phyloP scores from a whole-genome alignment of 2,113 vertebrate species.

The Dipodomys stephensi region DNA sequence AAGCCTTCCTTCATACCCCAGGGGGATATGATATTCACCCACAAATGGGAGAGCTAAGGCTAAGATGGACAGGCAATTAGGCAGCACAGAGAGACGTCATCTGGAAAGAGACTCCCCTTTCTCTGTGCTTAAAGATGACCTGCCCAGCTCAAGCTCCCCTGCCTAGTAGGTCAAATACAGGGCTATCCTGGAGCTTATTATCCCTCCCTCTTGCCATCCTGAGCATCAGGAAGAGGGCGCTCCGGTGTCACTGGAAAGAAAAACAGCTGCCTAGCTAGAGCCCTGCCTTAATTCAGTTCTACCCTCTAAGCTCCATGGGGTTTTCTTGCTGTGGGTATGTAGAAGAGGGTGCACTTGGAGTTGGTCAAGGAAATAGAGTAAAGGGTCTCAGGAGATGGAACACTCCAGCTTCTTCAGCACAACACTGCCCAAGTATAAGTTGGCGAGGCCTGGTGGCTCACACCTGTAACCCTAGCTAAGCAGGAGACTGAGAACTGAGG shows the following conservation, averaged over 20 bases:
- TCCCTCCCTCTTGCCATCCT: neutral
- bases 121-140: neutral
- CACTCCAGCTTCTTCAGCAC: neutral
- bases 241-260: neutral
- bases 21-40: accelerated
- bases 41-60: neutral
- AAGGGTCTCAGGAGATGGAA: neutral
- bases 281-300: neutral
- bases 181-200: neutral
- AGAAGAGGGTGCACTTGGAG: neutral
- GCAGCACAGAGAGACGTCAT: neutral
- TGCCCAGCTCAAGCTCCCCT: neutral
- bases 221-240: neutral
- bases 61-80: neutral
- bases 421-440: neutral
- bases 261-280: neutral
- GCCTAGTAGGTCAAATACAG: neutral
- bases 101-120: neutral
- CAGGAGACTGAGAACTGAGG: no score
- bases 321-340: no score
- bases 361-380: neutral
- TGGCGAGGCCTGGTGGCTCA: neutral
- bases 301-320: neutral
- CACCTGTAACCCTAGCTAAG: no score
- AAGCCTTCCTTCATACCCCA: neutral